Evolutionary conservation across 92 coral and sea anemone genomes (phyloP).

Genomic region (Ricordea florida): DNA sequence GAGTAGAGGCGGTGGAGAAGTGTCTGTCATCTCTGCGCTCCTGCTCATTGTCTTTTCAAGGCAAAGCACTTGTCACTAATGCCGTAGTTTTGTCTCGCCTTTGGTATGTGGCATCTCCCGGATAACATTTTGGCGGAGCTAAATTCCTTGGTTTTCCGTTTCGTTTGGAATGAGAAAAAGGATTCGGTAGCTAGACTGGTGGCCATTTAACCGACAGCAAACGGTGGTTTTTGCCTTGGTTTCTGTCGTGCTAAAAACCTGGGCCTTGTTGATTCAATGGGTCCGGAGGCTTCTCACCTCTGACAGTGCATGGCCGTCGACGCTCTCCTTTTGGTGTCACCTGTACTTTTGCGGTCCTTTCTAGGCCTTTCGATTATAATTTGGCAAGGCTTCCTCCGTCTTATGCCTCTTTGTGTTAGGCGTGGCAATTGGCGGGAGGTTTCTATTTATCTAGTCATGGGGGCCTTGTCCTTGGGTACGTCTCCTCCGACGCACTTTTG

Average conservation of each 20-base stretch:
- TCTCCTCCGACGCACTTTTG: background rate
- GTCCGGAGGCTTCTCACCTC: background rate
- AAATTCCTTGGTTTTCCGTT: background rate
- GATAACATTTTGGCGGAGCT: background rate
- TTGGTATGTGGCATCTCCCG: background rate
- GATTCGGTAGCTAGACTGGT: background rate
- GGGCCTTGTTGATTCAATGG: background rate
- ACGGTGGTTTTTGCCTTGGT: background rate
- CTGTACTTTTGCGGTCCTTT: background rate
- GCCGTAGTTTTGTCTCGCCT: background rate
- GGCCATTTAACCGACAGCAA: background rate
- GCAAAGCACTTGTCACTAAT: too few relatives aligned
- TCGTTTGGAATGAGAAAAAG: background rate
- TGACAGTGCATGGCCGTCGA: background rate
- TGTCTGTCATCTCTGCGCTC: too few relatives aligned
- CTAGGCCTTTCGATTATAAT: background rate
- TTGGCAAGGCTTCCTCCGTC: background rate
- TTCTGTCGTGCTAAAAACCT: background rate
- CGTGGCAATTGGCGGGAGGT: background rate
- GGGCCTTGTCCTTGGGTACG: background rate
- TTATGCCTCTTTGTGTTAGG: background rate
- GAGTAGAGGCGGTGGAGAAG: too few relatives aligned
- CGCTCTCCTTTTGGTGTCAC: background rate
- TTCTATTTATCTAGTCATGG: background rate
- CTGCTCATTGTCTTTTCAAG: too few relatives aligned